Conservation (phyloP, 2,888 invertebrate genomes). For the Spodoptera picta region DNA sequence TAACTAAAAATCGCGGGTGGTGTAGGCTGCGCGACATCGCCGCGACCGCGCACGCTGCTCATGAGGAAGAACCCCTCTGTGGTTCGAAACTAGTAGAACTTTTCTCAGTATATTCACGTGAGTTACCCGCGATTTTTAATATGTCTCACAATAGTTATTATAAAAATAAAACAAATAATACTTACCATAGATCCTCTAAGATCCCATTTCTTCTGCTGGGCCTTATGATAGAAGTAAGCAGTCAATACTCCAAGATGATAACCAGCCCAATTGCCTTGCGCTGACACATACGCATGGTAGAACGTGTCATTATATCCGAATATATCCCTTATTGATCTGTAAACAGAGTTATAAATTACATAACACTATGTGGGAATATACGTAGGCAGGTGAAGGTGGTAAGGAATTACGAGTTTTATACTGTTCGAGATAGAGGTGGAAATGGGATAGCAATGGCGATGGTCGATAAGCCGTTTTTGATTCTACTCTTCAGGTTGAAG, state of each 20-base stretch:
- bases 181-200: constrained; percentile 78
- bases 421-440: constrained; percentile 67
- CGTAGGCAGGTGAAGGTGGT: too few relatives aligned
- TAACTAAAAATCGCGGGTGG: too few relatives aligned
- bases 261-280: constrained; percentile 86
- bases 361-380: too few relatives aligned
- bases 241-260: constrained; percentile 84
- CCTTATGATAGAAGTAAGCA: constrained; percentile 83
- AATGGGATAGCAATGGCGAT: background rate
- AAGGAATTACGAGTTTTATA: constrained; percentile 78
- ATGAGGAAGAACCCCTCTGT: too few relatives aligned
- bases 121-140: too few relatives aligned
- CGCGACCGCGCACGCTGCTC: too few relatives aligned
- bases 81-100: too few relatives aligned
- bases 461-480: constrained; percentile 1
- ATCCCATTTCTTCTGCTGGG: constrained; percentile 81
- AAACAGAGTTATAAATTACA: constrained; percentile 25
- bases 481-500: background rate
- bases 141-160: too few relatives aligned
- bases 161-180: background rate
- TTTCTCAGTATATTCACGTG: too few relatives aligned
- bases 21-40: too few relatives aligned
- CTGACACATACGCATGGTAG: constrained; percentile 85
- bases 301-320: constrained; percentile 85
- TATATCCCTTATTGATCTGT: constrained; percentile 82